Base-by-base conservation (phyloP, 2,113 vertebrate species). In the Hippopotamus amphibius region DNA sequence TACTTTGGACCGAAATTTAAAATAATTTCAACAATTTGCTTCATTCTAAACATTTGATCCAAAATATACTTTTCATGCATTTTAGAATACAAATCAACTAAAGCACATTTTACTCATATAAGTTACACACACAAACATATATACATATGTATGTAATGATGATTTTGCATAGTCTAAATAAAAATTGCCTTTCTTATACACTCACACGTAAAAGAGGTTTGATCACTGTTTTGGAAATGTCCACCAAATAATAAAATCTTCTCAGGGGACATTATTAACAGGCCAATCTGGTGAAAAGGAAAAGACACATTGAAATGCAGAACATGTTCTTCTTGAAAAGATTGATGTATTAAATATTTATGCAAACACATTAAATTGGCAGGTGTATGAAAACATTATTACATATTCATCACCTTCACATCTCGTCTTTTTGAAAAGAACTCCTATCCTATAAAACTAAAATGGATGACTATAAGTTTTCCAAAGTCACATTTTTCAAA, bases 261-360 rank as follows among this genome's bases (percentile, higher is more conserved):
- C 90, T 97, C 90, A 79, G 43, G 86, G 88, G 76, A 86, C 84
- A 91, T 96, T 95, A 97, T 65, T 87, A 96, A 84, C 90, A 97
- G 96, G 74, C 80, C 94, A 96, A 55, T 93, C n/a, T 97, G 97
- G 96, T 74, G 88, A 97, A 98, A 97, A 94, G 76, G 95, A 87
- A 53, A 55, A 71, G 88, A 83, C 57, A 92, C 87, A 85, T 97
- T 97, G 84, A 97, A 98, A 98, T 98, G 96, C 86, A 97, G 97
- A 95, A 71, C 76, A 65, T 85, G 95, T 88, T 96, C 89, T 98
- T 97, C 96, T 97, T 96, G 98, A 98, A 98, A 96, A 98, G 95
- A 98, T 72, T 97, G 97, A 97, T 97, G 57, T 93, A 98, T 98
- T 98, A 98, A 99, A 98, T 98, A 98, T 99, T 99, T 97, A 99